These are phyloP conservation scores for Drosophila repletoides DNA, from an alignment of 1,140 invertebrate species.

Conservation along the genomic window DNA sequence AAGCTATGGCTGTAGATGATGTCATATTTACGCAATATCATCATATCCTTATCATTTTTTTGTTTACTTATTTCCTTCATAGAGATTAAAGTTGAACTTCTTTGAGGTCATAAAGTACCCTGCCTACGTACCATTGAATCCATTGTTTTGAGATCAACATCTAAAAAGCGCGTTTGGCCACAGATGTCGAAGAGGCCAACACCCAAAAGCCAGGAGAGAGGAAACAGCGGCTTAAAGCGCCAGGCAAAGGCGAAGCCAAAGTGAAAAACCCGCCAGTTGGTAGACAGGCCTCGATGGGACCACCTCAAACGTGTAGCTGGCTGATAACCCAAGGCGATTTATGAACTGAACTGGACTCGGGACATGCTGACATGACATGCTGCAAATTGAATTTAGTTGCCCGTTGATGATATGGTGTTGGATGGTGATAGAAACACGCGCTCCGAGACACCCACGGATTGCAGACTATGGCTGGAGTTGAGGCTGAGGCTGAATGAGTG, in stretches of 20 bases:
- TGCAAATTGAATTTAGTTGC: slow-evolving; percentile 48
- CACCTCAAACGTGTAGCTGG: slow-evolving; percentile 29
- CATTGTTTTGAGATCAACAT: slow-evolving; percentile 1
- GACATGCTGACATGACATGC: slow-evolving; percentile 10
- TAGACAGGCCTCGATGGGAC: neutral
- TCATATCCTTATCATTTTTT: too few relatives aligned
- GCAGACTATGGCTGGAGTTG: too few relatives aligned
- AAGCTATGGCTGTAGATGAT: too few relatives aligned
- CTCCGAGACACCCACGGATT: slow-evolving; percentile 51
- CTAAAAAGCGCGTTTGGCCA: neutral
- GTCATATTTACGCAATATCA: too few relatives aligned
- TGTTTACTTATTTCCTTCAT: too few relatives aligned
- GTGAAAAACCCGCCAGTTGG: neutral
- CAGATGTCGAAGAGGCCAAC: slow-evolving; percentile 2
- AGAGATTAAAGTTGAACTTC: neutral
- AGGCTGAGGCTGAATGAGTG: slow-evolving; percentile 20
- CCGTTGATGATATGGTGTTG: slow-evolving; percentile 14
- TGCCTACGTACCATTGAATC: neutral
- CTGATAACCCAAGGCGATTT: slow-evolving; percentile 22
- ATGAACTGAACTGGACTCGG: neutral
- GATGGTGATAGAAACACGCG: slow-evolving; percentile 23
- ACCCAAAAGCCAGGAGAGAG: neutral
- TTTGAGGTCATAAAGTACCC: neutral
- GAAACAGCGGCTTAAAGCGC: neutral
- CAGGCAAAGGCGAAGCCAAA: neutral